Conservation (phyloP, 2,113 vertebrate species). For the Poeciliopsis retropinna region DNA sequence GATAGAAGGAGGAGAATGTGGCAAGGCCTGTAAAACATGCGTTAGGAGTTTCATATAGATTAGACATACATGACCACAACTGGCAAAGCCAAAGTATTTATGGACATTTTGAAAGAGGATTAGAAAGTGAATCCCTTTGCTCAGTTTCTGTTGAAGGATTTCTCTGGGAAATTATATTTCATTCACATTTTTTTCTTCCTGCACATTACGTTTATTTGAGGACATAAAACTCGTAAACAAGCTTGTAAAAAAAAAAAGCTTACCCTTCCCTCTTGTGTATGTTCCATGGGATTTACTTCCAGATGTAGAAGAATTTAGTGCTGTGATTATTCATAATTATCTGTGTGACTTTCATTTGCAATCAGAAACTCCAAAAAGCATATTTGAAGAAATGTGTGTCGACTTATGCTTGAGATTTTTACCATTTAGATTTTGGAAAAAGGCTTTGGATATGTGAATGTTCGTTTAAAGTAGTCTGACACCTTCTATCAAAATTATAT, state of each 20-base stretch:
- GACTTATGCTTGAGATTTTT: neutral
- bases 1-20: slow-evolving; percentile 43
- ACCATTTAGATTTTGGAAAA: neutral
- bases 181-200: slow-evolving; percentile 55
- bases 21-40: slow-evolving; percentile 68
- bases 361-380: neutral
- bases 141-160: slow-evolving; percentile 71
- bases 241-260: slow-evolving; percentile 65
- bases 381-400: neutral
- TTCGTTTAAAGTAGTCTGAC: too few relatives aligned
- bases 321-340: slow-evolving; percentile 38
- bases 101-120: slow-evolving; percentile 76
- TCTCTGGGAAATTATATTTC: slow-evolving; percentile 70
- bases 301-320: slow-evolving; percentile 40
- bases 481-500: too few relatives aligned
- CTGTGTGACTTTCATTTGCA: slow-evolving; percentile 21
- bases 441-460: too few relatives aligned
- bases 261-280: slow-evolving; percentile 34
- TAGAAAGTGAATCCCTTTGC: slow-evolving; percentile 77
- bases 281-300: slow-evolving; percentile 50
- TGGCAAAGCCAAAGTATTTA: slow-evolving; percentile 68
- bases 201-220: slow-evolving; percentile 59
- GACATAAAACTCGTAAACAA: slow-evolving; percentile 63
- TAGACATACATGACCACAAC: slow-evolving; percentile 78
- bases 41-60: slow-evolving; percentile 74